Evolutionary conservation across 1,140 invertebrate genomes (phyloP).

Genomic region (Ptiloglossa arizonensis): DNA sequence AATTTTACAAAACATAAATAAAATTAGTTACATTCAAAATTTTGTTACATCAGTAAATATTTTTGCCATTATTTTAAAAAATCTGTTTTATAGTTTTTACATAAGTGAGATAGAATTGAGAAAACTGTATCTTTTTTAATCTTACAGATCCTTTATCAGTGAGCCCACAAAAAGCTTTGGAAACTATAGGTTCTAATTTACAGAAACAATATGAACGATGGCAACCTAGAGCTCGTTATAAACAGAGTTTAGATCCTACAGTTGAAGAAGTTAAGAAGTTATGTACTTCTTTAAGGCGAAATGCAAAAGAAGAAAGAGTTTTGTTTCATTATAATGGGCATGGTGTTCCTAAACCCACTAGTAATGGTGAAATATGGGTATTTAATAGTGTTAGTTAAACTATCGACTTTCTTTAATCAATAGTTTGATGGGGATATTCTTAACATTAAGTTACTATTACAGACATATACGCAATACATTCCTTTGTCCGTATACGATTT

Average conservation of each 20-base stretch:
- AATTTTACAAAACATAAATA: background rate
- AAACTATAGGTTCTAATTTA: conserved; percentile 94
- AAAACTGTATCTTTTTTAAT: conserved; percentile 29
- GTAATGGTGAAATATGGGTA: conserved; percentile 99
- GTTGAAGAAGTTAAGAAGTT: conserved; percentile 99
- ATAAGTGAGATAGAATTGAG: too few relatives aligned
- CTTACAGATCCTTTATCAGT: conserved; percentile 89
- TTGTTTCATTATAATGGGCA: conserved; percentile 99
- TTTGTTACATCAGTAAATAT: background rate
- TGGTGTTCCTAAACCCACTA: conserved; percentile 98
- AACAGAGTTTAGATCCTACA: conserved; percentile 98
- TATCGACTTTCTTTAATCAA: background rate
- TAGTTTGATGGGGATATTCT: background rate
- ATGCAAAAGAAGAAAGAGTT: conserved; percentile 99
- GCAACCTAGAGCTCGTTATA: conserved; percentile 98
- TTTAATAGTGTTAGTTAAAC: conserved; percentile 92
- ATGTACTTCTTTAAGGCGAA: conserved; percentile 96
- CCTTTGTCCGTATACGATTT: conserved; percentile 98
- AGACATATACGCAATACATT: conserved; percentile 99
- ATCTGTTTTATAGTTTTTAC: background rate
- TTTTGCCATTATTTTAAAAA: background rate
- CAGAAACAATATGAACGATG: conserved; percentile 98
- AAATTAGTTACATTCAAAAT: background rate
- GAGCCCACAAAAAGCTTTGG: conserved; percentile 96
- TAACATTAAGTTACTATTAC: conserved; percentile 63